Percentiles rank a stretch among this genome's conserved stretches.
These are phyloP conservation scores for Leptosomus discolor DNA, from an alignment of 2,113 vertebrate species.

Conservation along the genomic window DNA sequence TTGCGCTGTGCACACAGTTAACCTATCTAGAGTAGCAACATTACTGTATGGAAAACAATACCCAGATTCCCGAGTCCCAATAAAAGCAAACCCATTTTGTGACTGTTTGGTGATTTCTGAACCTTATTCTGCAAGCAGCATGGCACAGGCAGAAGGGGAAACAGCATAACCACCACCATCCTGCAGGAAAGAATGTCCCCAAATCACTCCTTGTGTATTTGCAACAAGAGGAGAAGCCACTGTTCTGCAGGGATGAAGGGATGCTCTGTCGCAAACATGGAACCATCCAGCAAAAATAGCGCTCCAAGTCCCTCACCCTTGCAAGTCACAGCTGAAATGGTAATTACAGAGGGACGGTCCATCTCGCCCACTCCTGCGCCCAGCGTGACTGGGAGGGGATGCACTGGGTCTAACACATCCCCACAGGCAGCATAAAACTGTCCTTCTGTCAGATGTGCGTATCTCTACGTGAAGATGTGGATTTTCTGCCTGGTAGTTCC, in stretches of 20 bases:
- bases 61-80: not conserved
- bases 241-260: not conserved
- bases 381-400: not conserved
- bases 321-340: not conserved
- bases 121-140: not conserved
- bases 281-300: rapidly evolving
- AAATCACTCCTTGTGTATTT: rapidly evolving
- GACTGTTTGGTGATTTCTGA: not conserved
- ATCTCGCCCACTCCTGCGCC: not conserved
- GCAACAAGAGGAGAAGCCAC: not conserved
- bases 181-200: not conserved
- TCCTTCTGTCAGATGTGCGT: not conserved
- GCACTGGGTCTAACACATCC: rapidly evolving
- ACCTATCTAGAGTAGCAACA: not conserved
- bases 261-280: not conserved
- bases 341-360: not conserved
- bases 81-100: not conserved
- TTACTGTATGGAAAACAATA: rapidly evolving
- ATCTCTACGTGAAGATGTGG: not conserved
- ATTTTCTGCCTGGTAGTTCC: not conserved
- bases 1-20: not conserved
- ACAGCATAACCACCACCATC: not conserved
- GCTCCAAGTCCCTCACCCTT: not conserved
- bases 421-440: not conserved
- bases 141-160: not conserved